These are phyloP conservation scores for Actinia tenebrosa DNA, from an alignment of 64 coral and sea anemone genomes.

Conservation along the genomic window DNA sequence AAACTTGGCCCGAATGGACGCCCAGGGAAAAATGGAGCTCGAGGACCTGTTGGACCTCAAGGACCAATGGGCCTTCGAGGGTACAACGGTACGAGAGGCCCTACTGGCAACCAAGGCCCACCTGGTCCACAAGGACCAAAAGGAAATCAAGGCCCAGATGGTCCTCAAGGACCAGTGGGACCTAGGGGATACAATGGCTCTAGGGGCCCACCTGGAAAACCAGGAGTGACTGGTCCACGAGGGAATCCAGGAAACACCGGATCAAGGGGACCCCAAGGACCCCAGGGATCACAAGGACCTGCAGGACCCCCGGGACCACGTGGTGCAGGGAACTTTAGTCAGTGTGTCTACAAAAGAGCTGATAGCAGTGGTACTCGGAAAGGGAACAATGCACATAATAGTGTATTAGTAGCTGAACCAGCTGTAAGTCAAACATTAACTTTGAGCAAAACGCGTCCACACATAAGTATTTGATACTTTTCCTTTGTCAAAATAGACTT, in stretches of 20 bases:
- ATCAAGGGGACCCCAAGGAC: slow-evolving; percentile 19
- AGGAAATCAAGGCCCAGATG: slow-evolving; percentile 26
- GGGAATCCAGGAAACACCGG: slow-evolving; percentile 33
- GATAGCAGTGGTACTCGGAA: too few species aligned
- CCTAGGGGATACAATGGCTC: slow-evolving; percentile 24
- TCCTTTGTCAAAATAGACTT: too few species aligned
- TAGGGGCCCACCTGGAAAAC: background rate
- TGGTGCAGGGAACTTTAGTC: slow-evolving; percentile 44
- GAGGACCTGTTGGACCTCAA: slow-evolving; percentile 5
- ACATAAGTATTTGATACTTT: too few species aligned
- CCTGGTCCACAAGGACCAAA: slow-evolving; percentile 18
- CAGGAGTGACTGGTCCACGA: slow-evolving; percentile 13
- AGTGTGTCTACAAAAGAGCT: slow-evolving; percentile 26
- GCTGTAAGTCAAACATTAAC: background rate
- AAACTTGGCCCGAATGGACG: background rate
- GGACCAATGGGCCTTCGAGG: slow-evolving; percentile 17
- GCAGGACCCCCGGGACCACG: slow-evolving; percentile 22
- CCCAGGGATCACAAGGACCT: slow-evolving; percentile 21
- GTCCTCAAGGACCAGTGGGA: slow-evolving; percentile 18
- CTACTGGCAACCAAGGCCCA: slow-evolving; percentile 12
- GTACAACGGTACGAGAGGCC: slow-evolving; percentile 27
- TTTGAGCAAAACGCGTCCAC: background rate
- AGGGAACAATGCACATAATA: background rate
- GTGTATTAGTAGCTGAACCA: background rate
- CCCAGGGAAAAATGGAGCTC: slow-evolving; percentile 13